A percentile compares a stretch with the other conserved stretches of the same genome.
Evolutionary conservation across 2,113 vertebrate species (phyloP).

Genomic region (Grammomys dolichurus): DNA sequence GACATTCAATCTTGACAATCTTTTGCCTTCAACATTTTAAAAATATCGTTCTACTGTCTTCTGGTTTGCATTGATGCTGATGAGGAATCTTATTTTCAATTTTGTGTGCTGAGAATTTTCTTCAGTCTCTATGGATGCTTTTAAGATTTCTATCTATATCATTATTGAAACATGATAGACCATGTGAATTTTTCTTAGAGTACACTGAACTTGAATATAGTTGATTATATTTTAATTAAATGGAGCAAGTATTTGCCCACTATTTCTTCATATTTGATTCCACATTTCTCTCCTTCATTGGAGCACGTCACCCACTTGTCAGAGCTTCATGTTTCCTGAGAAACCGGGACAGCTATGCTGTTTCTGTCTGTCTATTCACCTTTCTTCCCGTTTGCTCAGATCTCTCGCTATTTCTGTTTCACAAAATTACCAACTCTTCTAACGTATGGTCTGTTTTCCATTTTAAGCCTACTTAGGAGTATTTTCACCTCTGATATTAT

Average conservation of each 20-base stretch:
- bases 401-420: background rate
- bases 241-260: background rate
- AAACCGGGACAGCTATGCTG: background rate
- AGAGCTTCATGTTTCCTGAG: background rate
- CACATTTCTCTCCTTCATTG: background rate
- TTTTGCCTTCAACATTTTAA: background rate
- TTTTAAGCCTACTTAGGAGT: background rate
- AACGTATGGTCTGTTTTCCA: background rate
- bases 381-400: background rate
- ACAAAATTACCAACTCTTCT: background rate
- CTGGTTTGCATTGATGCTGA: background rate
- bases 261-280: background rate
- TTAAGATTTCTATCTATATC: background rate
- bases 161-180: background rate
- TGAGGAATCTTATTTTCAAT: background rate
- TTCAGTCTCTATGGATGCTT: background rate
- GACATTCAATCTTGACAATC: background rate
- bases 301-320: background rate
- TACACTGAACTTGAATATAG: background rate
- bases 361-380: background rate
- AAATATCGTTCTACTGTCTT: background rate
- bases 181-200: background rate
- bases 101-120: background rate
- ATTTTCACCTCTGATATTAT: background rate
- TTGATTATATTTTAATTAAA: background rate